Percentiles rank a stretch among this genome's conserved stretches.
Conservation (phyloP, 2,113 vertebrate species). For the Neodon shergylaensis region DNA sequence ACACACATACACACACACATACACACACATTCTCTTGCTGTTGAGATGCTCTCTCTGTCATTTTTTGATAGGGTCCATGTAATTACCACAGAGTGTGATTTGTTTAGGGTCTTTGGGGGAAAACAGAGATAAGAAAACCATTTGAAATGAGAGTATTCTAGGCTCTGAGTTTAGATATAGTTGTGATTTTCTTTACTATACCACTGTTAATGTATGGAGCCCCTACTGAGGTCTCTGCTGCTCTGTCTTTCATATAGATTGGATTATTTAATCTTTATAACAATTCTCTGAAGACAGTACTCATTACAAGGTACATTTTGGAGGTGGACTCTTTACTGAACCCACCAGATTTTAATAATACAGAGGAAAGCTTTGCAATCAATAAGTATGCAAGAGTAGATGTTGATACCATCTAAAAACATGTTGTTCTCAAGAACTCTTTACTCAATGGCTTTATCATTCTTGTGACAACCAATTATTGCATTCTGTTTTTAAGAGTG, state of each 20-base stretch:
- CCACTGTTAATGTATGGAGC: constrained; percentile 4
- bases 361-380: neutral
- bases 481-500: neutral
- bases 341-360: neutral
- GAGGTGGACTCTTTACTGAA: neutral
- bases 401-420: neutral
- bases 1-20: neutral
- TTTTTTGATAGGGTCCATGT: neutral
- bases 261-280: constrained; percentile 14
- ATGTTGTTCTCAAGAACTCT: constrained; percentile 11
- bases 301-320: constrained; percentile 7
- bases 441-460: constrained; percentile 12
- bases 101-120: neutral
- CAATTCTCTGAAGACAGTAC: neutral
- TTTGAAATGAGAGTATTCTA: constrained; percentile 5
- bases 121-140: constrained; percentile 1
- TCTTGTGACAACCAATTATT: constrained; percentile 22
- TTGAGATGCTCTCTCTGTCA: neutral
- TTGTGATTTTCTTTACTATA: neutral
- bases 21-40: neutral
- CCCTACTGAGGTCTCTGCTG: neutral
- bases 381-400: constrained; percentile 6
- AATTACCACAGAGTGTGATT: neutral
- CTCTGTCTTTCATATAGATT: neutral
- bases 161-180: constrained; percentile 13